Conservation (phyloP, 1,140 invertebrate genomes). For the Pachypeltis micranthus region DNA sequence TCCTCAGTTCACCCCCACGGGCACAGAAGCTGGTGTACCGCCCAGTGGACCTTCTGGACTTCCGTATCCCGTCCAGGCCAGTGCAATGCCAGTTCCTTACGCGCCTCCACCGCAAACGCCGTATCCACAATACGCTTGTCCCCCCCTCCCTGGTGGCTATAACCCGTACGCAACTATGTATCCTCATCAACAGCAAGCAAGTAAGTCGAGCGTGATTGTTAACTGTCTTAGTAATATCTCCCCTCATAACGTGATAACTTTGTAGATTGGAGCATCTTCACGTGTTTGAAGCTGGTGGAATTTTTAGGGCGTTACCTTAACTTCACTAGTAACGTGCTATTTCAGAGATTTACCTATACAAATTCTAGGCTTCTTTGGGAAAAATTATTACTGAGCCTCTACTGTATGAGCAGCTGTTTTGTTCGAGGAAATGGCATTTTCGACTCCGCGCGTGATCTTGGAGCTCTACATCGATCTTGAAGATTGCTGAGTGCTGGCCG, state of each 20-base stretch:
- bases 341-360: background rate
- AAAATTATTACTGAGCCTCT: background rate
- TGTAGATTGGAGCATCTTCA: too few relatives aligned
- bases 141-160: slow-evolving; percentile 69
- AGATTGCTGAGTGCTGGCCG: too few relatives aligned
- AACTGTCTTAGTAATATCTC: too few relatives aligned
- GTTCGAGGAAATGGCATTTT: too few relatives aligned
- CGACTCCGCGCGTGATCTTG: too few relatives aligned
- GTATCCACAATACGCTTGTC: slow-evolving; percentile 52
- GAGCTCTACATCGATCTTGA: too few relatives aligned
- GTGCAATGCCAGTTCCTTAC: slow-evolving; percentile 59
- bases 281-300: background rate
- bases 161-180: slow-evolving; percentile 76
- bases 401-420: too few relatives aligned
- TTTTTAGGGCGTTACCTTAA: background rate
- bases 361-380: background rate
- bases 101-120: slow-evolving; percentile 44
- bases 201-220: background rate
- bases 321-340: background rate
- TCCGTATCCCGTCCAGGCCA: slow-evolving; percentile 49
- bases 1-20: slow-evolving; percentile 33
- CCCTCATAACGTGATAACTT: too few relatives aligned
- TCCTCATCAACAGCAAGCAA: slow-evolving; percentile 43
- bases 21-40: background rate
- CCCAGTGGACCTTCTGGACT: slow-evolving; percentile 26